Percentiles rank a stretch among this genome's conserved stretches.
phyloP scores from a whole-genome alignment of 2,113 vertebrate species.

The Chloroceryle aenea region DNA sequence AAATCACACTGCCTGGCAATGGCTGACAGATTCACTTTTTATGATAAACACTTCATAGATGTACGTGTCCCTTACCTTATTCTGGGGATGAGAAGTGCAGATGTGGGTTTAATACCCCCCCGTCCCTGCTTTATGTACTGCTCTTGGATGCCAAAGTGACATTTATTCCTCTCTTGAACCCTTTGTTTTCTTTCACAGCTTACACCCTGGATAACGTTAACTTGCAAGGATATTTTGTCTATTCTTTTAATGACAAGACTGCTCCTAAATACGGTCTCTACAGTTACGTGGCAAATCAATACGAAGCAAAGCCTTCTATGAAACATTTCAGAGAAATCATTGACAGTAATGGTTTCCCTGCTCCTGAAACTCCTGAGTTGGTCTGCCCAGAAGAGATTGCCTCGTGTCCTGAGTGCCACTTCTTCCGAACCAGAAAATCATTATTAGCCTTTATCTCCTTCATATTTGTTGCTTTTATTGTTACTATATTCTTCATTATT shows the following conservation, averaged over 20 bases:
- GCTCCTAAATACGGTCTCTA: conserved; percentile 91
- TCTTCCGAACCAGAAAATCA: conserved; percentile 79
- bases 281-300: conserved; percentile 82
- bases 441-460: conserved; percentile 88
- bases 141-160: background rate
- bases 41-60: background rate
- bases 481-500: conserved; percentile 84
- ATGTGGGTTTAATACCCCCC: background rate
- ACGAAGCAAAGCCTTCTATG: conserved; percentile 87
- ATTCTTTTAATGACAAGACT: conserved; percentile 88
- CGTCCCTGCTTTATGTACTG: background rate
- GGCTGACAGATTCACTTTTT: background rate
- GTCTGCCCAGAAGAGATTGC: conserved; percentile 75
- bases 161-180: background rate
- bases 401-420: conserved; percentile 74
- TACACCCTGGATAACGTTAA: conserved; percentile 87
- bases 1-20: background rate
- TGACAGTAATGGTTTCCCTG: conserved; percentile 86
- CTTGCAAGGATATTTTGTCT: conserved; percentile 93
- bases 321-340: conserved; percentile 89
- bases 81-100: background rate
- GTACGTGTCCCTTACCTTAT: background rate
- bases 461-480: conserved; percentile 82
- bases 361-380: conserved; percentile 38
- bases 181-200: conserved; percentile 76